phyloP scores from a whole-genome alignment of 1,140 invertebrate species.

The Aphis craccivora region DNA sequence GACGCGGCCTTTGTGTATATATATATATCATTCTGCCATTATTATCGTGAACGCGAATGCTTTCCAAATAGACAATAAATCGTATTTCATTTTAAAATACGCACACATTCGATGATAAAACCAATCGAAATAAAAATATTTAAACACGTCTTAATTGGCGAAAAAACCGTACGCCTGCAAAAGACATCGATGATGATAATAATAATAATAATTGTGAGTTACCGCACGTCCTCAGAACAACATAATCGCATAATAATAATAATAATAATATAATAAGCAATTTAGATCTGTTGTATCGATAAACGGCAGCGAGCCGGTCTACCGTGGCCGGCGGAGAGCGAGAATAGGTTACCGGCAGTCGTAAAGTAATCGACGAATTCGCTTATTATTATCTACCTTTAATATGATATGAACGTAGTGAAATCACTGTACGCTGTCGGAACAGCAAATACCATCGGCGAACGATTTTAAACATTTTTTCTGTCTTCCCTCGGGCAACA shows the following conservation, averaged over 20 bases:
- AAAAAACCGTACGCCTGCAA: background rate
- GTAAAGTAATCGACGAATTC: background rate
- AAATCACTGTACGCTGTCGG: background rate
- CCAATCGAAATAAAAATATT: background rate
- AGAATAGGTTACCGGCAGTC: background rate
- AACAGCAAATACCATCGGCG: background rate
- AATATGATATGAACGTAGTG: background rate
- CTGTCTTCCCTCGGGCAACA: background rate
- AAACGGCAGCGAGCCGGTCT: background rate
- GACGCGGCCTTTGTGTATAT: background rate
- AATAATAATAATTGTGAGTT: background rate
- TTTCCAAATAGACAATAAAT: background rate
- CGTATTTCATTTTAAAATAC: background rate
- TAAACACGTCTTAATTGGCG: background rate
- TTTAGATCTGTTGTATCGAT: conserved; percentile 7
- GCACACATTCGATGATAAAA: background rate
- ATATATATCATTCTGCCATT: background rate
- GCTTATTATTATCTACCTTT: background rate
- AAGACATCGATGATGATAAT: background rate
- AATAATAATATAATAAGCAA: background rate
- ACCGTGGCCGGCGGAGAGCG: background rate
- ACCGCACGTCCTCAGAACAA: background rate
- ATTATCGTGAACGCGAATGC: background rate
- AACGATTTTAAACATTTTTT: background rate
- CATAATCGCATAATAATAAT: background rate